phyloP scores from a whole-genome alignment of 2,888 invertebrate species.

The Xestia xanthographa region DNA sequence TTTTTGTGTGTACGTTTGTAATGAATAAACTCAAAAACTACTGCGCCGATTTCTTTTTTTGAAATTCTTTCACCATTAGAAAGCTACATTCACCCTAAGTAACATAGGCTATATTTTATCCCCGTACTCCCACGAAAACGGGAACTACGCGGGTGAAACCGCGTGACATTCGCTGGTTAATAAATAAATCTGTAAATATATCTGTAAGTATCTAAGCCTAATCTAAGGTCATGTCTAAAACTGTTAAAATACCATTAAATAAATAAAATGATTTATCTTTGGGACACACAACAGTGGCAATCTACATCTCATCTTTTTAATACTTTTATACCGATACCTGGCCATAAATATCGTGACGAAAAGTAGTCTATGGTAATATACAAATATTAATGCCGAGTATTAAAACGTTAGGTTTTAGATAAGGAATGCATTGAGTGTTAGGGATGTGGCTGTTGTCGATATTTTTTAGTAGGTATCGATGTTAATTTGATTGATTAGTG shows the following conservation, averaged over 20 bases:
- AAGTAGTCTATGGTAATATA: slow-evolving; percentile 78
- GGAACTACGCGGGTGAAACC: too few species aligned
- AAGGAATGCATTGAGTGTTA: slow-evolving; percentile 80
- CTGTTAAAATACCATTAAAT: background rate
- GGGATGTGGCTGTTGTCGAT: slow-evolving; percentile 71
- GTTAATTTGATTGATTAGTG: background rate
- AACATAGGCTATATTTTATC: too few species aligned
- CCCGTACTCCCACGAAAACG: too few species aligned
- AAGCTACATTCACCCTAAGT: too few species aligned
- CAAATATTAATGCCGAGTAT: slow-evolving; percentile 80
- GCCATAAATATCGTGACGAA: slow-evolving; percentile 51
- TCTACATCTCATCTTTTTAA: background rate
- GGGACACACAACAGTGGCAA: background rate
- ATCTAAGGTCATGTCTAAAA: background rate
- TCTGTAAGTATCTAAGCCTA: background rate
- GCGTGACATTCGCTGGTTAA: too few species aligned
- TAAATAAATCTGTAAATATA: too few species aligned
- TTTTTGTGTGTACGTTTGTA: too few species aligned
- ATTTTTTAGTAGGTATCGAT: slow-evolving; percentile 54
- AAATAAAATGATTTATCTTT: background rate
- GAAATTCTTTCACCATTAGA: too few species aligned
- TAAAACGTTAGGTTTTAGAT: slow-evolving; percentile 81
- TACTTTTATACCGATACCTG: background rate
- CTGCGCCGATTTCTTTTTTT: too few species aligned
- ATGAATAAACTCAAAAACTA: too few species aligned